phyloP scores from a whole-genome alignment of 2,797 vertebrate genomes.

The Channa striata region DNA sequence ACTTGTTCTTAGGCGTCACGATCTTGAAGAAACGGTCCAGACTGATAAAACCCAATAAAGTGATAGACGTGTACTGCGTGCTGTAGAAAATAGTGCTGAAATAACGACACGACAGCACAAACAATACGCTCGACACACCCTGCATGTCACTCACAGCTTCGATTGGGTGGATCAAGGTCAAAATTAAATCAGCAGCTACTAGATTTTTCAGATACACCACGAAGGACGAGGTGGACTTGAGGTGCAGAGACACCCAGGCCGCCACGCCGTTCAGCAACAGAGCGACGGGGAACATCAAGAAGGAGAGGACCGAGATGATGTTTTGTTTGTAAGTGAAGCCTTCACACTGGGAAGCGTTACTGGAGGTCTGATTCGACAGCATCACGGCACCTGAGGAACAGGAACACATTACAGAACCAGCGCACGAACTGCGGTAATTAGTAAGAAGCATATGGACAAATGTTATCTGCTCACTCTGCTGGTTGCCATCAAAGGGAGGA shows the following conservation, averaged over 20 bases:
- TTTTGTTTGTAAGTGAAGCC: background rate
- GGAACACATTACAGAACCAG: background rate
- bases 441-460: too few relatives aligned
- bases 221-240: slow-evolving; percentile 89
- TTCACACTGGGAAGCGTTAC: background rate
- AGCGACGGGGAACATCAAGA: slow-evolving; percentile 86
- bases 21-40: slow-evolving; percentile 93
- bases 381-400: slow-evolving; percentile 46
- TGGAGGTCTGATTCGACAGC: slow-evolving; percentile 19
- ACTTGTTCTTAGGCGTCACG: slow-evolving; percentile 85
- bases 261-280: slow-evolving; percentile 88
- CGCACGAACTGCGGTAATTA: background rate
- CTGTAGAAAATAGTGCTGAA: slow-evolving; percentile 84
- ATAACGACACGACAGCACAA: slow-evolving; percentile 83
- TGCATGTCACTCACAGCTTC: slow-evolving; percentile 77
- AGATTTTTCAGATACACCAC: slow-evolving; percentile 94
- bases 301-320: slow-evolving; percentile 76
- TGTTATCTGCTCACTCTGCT: slow-evolving; percentile 32
- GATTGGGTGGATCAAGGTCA: slow-evolving; percentile 88
- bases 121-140: slow-evolving; percentile 64
- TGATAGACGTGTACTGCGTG: slow-evolving; percentile 88
- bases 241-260: slow-evolving; percentile 91
- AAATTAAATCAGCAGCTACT: slow-evolving; percentile 87
- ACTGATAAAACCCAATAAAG: slow-evolving; percentile 90
- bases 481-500: background rate